Base-by-base conservation (phyloP, 1,140 invertebrate species). In the Drosophila ananassae region DNA sequence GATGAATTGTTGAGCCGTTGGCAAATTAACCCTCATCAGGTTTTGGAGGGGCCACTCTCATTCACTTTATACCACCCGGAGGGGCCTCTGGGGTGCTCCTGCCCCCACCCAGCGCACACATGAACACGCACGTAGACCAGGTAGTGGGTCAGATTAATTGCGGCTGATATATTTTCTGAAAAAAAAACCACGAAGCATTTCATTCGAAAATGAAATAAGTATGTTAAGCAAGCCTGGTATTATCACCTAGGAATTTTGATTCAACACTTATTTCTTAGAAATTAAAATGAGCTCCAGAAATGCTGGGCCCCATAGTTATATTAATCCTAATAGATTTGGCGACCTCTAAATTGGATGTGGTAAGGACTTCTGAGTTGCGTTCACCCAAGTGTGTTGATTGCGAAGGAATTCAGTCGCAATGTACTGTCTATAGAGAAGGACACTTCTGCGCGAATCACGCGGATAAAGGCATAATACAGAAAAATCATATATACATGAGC, bases 21-120 rank as follows among this genome's bases (percentile, higher is more conserved):
- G 62, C 71, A 76, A 76, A 64, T 68, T 73, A 73, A 87, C 83
- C 82, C 75, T 87, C 79, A 82, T 87, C 83, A 87, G 60, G 58
- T 61, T 73, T 37, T 47, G 25, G 41, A 21, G 47, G 72, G 46
- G 10, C 37, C 47, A 24, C 48, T 63, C 30, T 6, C 28, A 6
- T 17, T 44, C 22, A 60, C 39, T 24, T 28, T 25, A 8, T 28
- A 17, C 12, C 13, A 66, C 30, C 61, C 28, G 37, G 34, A n/a
- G 34, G 9, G 12, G 12, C n/a, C 13, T 7, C 47, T n/a, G 24
- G 2, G 6, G 30, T 2, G 13, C 28, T 28, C 8, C 21, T n/a
- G 7, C n/a, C 13, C 12, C 63, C 62, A 51, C 28, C 41, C 32
- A 17, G 63, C 63, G 63, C 66, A 69, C 66, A 69, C 66, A 69